Evolutionary conservation across 2,797 vertebrate species (phyloP), one percentile per base, ranked within the genome.

Genomic region (Cercopithecus mitis): DNA sequence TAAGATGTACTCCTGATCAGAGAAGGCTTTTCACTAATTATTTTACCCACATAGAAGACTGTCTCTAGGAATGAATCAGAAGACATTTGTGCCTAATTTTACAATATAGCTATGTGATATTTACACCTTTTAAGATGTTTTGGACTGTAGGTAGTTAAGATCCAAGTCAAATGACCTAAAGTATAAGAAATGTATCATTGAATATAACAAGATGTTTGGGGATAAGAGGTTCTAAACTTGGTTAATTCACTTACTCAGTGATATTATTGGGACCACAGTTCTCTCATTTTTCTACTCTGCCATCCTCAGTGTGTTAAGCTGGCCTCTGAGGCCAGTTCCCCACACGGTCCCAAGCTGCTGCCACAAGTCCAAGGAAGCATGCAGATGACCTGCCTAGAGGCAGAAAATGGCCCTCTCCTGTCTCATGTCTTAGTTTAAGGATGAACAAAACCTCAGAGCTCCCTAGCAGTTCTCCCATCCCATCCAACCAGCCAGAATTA

Each of bases 41-140:
- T 36, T 64, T 58, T 41, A 41, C 27, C 25, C 7, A 75, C 7
- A 47, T 30, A 55, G 52, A 73, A 77, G 25, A n/a, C 6, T 24
- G 17, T 88, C 25, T 64, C 10, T 30, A 52, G 64, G 58, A 88
- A 88, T 20, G 55, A 30, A 1, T 41, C 61, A 25, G 89, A 76
- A 61, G 4, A 4, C 9, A 15, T n/a, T 15, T 22, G 10, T 52
- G 6, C 52, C 52, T 43, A 24, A 11, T 81, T 87, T 83, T 83
- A 22, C 7, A 17, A 0, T 39, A 5, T 4, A 4, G 12, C 24
- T 47, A 0, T 70, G 55, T 12, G 6, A 55, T 36, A 15, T n/a
- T 91, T 73, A 36, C 0, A 61, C 5, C 25, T 6, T 2, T 24
- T 12, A 1, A 4, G 10, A 27, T 61, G 24, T 67, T 67, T 50